These are phyloP conservation scores for Hucho hucho DNA, from an alignment of 2,113 vertebrate species.

Conservation along the genomic window DNA sequence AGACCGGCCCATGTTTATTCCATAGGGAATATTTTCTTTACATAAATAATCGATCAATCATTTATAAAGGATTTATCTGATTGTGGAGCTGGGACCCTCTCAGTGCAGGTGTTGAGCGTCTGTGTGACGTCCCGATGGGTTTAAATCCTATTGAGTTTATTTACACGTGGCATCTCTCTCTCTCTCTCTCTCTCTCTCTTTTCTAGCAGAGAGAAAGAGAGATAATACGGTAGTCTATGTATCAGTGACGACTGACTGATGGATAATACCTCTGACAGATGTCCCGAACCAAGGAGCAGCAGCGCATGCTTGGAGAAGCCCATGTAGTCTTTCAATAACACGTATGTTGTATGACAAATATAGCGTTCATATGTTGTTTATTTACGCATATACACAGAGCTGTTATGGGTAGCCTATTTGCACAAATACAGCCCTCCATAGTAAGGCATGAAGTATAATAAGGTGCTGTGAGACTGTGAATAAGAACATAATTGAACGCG, in stretches of 20 bases:
- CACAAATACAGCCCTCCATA: constrained; percentile 29
- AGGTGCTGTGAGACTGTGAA: background rate
- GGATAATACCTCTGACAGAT: constrained; percentile 56
- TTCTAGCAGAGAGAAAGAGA: background rate
- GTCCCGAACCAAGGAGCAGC: constrained; percentile 55
- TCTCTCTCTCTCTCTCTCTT: too few relatives aligned
- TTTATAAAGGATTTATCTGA: background rate
- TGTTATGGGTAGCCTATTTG: constrained; percentile 52
- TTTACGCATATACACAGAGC: constrained; percentile 36
- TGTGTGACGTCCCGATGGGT: constrained; percentile 36
- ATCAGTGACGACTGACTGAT: constrained; percentile 59
- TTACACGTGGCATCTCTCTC: too few relatives aligned
- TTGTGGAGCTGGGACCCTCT: background rate
- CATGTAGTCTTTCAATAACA: constrained; percentile 48
- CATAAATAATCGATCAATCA: background rate
- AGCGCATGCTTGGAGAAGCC: constrained; percentile 55
- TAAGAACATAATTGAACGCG: background rate
- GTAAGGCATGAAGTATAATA: constrained; percentile 22
- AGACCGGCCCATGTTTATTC: background rate
- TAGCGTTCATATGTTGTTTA: constrained; percentile 15
- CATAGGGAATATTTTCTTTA: background rate
- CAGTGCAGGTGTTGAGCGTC: background rate
- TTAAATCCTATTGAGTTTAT: constrained; percentile 53
- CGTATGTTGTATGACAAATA: constrained; percentile 46
- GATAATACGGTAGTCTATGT: constrained; percentile 55